A percentile compares a stretch with the other conserved stretches of the same genome.
These are phyloP conservation scores for Coregonus sp. DNA, from an alignment of 2,797 vertebrate genomes.

Conservation along the genomic window DNA sequence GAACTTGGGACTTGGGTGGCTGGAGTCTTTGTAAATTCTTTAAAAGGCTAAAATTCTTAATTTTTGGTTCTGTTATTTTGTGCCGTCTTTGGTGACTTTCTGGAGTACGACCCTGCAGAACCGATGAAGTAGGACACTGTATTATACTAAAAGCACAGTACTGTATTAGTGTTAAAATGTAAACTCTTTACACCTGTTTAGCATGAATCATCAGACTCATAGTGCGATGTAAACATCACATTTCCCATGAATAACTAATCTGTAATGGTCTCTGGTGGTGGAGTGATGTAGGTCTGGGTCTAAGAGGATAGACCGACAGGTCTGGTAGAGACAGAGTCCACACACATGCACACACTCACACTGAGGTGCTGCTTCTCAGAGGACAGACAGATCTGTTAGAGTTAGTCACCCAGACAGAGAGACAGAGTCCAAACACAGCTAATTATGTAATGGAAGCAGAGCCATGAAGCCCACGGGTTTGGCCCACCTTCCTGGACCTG, in stretches of 20 bases:
- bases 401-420: not conserved
- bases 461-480: slow-evolving; percentile 6
- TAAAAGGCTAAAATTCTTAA: no score
- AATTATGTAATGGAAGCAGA: slow-evolving; percentile 18
- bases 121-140: not conserved
- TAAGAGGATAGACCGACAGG: not conserved
- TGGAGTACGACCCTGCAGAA: not conserved
- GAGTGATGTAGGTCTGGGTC: slow-evolving; percentile 11
- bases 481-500: not conserved
- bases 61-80: not conserved
- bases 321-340: slow-evolving; percentile 5
- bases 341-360: not conserved
- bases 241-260: slow-evolving; percentile 24
- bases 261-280: slow-evolving; percentile 8
- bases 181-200: not conserved
- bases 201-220: slow-evolving; percentile 17
- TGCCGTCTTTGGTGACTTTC: not conserved
- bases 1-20: no score
- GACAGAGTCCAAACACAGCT: slow-evolving; percentile 30
- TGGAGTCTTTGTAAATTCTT: no score
- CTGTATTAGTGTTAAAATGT: not conserved
- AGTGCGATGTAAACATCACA: slow-evolving; percentile 5
- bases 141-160: not conserved
- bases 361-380: no score
- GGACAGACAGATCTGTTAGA: slow-evolving; percentile 3